Conservation (phyloP, 2,797 vertebrate genomes). For the Labroides dimidiatus region DNA sequence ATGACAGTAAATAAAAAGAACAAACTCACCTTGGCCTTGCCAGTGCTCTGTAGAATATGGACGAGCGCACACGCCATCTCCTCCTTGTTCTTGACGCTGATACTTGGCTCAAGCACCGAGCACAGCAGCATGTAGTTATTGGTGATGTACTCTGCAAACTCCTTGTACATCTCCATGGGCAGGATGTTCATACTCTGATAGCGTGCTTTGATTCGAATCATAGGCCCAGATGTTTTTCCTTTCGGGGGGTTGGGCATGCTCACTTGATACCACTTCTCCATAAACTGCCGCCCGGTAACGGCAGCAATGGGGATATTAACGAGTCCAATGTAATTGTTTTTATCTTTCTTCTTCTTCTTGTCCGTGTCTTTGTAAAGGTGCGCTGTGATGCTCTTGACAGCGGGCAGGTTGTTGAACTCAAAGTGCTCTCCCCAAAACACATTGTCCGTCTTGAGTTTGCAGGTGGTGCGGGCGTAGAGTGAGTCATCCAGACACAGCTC, state of each 20-base stretch:
- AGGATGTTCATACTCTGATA: constrained; percentile 98
- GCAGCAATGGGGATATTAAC: constrained; percentile 91
- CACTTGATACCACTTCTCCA: constrained; percentile 98
- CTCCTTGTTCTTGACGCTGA: constrained; percentile 99
- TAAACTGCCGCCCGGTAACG: constrained; percentile 92
- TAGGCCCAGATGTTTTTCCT: constrained; percentile 92
- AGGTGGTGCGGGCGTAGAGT: constrained; percentile 97
- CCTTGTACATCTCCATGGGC: constrained; percentile 99
- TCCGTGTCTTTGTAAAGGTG: constrained; percentile 98
- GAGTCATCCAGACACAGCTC: constrained; percentile 96
- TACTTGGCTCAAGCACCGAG: constrained; percentile 93
- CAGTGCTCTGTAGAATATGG: constrained; percentile 98
- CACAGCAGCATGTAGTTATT: constrained; percentile 98
- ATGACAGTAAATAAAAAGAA: neutral
- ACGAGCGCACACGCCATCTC: constrained; percentile 97
- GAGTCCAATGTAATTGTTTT: constrained; percentile 96
- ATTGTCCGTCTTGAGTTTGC: constrained; percentile 98
- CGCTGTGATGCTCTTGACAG: constrained; percentile 90
- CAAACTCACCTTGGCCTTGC: constrained; percentile 95
- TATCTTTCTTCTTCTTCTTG: constrained; percentile 99
- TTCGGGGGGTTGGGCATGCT: constrained; percentile 92
- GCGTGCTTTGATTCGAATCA: constrained; percentile 96
- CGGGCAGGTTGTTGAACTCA: constrained; percentile 97
- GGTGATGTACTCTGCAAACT: constrained; percentile 98
- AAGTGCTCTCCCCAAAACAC: constrained; percentile 99